Percentiles rank a stretch among this genome's conserved stretches.
Evolutionary conservation across 2,888 invertebrate genomes (phyloP).

Genomic region (Tuta absoluta): DNA sequence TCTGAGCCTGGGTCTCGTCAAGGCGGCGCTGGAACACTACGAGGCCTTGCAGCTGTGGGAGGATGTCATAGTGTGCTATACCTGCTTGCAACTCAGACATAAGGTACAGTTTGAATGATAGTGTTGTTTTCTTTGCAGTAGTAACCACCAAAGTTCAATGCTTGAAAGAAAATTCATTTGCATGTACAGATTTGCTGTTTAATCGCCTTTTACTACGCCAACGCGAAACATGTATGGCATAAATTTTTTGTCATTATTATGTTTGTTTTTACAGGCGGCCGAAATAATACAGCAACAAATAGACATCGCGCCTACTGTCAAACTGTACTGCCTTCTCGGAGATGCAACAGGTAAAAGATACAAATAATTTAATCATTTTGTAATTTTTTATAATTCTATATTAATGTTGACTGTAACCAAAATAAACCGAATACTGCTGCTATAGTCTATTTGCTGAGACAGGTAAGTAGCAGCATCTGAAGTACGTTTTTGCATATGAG

Average conservation of each 20-base stretch:
- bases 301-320: constrained; percentile 88
- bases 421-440: no score
- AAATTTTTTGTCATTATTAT: not conserved
- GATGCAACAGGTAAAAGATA: constrained; percentile 83
- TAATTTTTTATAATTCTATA: not conserved
- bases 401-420: no score
- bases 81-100: constrained; percentile 89
- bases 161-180: not conserved
- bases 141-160: no score
- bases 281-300: constrained; percentile 92
- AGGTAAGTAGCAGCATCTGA: no score
- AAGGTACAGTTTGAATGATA: no score
- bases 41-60: constrained; percentile 92
- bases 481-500: no score
- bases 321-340: constrained; percentile 95
- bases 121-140: no score
- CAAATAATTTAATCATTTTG: no score
- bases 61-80: constrained; percentile 95
- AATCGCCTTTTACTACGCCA: no score
- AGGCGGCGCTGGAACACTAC: constrained; percentile 91
- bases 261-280: constrained; percentile 84
- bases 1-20: constrained; percentile 89
- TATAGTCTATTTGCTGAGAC: no score
- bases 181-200: no score
- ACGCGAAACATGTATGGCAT: not conserved